Conservation (phyloP, 2,113 vertebrate species). For the Percopsis transmontana region DNA sequence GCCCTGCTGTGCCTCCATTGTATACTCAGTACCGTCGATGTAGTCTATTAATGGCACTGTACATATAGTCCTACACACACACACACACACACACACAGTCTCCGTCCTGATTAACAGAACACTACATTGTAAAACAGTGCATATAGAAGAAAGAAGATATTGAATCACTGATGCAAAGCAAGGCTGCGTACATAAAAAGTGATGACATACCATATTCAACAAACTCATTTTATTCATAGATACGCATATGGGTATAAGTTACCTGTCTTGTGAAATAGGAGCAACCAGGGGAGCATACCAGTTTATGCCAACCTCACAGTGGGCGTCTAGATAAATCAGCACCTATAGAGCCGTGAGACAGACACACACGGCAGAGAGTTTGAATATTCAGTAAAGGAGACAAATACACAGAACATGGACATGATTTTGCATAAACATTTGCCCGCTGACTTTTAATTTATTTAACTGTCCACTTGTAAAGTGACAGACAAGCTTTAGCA, state of each 20-base stretch:
- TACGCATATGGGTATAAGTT: slow-evolving; percentile 51
- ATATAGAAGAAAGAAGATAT: no score
- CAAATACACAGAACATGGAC: no score
- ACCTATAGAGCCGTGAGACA: slow-evolving; percentile 76
- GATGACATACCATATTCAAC: no score
- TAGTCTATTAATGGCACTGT: slow-evolving; percentile 99
- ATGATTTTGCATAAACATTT: no score
- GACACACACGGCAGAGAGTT: background rate
- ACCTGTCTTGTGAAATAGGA: slow-evolving; percentile 98
- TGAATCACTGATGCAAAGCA: background rate
- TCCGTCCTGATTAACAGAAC: no score
- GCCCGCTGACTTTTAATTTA: no score
- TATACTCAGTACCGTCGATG: slow-evolving; percentile 99
- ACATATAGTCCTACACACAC: slow-evolving; percentile 92
- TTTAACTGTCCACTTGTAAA: no score
- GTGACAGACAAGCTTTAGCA: no score
- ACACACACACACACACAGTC: slow-evolving; percentile 44
- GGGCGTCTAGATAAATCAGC: slow-evolving; percentile 96
- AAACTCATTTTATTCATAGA: no score
- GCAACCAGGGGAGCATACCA: slow-evolving; percentile 96
- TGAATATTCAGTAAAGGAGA: no score
- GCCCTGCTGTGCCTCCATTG: slow-evolving; percentile 97
- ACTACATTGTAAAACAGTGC: no score
- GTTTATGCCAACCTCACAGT: slow-evolving; percentile 96
- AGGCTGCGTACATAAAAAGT: no score